Evolutionary conservation across 2,113 vertebrate genomes (phyloP), one percentile per base, ranked within the genome.

Genomic region (Morphnarchus princeps): DNA sequence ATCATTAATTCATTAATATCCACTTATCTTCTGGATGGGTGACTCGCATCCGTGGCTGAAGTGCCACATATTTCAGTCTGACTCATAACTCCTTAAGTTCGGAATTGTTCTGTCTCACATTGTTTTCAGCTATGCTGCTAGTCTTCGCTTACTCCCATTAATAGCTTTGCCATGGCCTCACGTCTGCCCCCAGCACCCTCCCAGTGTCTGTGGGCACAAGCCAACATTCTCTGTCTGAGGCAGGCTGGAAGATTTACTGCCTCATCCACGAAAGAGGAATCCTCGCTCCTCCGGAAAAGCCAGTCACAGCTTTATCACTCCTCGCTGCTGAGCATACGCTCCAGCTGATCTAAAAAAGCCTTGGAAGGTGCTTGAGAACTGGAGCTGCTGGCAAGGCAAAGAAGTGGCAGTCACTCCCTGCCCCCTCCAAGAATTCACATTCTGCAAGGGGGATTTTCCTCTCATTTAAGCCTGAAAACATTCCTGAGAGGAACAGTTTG

Each of bases 401-500:
- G 82, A 92, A 90, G 91, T 93, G 90, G 88, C 94, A 96, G 85
- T 92, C 96, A 7, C 61, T 95, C 78, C 85, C 93, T 2, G 4
- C 91, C 90, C 45, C 93, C 91, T 96, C 82, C 67, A 95, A 96
- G 92, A 94, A 92, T 67, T 87, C 85, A 45, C 78, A 96, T 91
- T 96, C 84, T 95, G 82, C 79, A 91, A 93, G 83, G 93, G 72
- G 92, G 85, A 96, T 97, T 98, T 98, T 97, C 90, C 94, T 96
- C 74, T 95, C 85, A 65, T 95, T 93, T 96, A 96, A 96, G 92
- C 87, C 90, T 93, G 49, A 94, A 98, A 97, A 97, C 96, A 98
- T 93, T 98, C 82, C 91, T 96, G 80, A 91, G 92, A 93, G 62
- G 95, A 98, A 98, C 97, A 97, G 95, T 85, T 96, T 97, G 95